Evolutionary conservation across 23 tunicate genomes (phyloP).

Genomic region (Diplosoma virens): DNA sequence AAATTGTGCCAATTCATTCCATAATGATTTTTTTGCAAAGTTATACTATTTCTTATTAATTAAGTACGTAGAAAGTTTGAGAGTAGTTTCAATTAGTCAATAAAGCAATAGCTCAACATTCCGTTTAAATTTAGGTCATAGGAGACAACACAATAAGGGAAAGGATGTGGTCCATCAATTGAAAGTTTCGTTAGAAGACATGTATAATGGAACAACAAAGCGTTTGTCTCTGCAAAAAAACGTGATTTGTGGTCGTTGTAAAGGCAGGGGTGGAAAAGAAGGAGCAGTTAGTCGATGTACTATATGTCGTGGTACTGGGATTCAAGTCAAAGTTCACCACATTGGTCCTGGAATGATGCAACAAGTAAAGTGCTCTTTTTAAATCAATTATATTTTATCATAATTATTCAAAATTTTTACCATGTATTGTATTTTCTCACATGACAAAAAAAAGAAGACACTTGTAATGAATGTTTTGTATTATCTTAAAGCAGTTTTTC

Average conservation of each 20-base stretch:
- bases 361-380: constrained; percentile 42
- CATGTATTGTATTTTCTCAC: too few relatives aligned
- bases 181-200: constrained; percentile 89
- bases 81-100: too few relatives aligned
- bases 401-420: neutral
- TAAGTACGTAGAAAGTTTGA: too few relatives aligned
- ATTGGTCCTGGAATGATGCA: constrained; percentile 99
- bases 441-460: too few relatives aligned
- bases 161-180: constrained; percentile 96
- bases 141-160: constrained; percentile 70
- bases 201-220: constrained; percentile 96
- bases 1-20: too few relatives aligned
- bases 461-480: too few relatives aligned
- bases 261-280: constrained; percentile 90
- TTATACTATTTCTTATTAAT: too few relatives aligned
- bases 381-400: neutral
- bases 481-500: too few relatives aligned
- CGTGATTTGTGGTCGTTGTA: constrained; percentile 86
- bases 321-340: constrained; percentile 80
- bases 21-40: too few relatives aligned
- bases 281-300: constrained; percentile 77
- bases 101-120: too few relatives aligned
- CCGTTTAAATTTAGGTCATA: too few relatives aligned
- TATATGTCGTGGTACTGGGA: constrained; percentile 90
- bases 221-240: constrained; percentile 87